These are phyloP conservation scores for Pygmarrhopalites habei DNA, from an alignment of 1,140 invertebrate genomes.

Conservation along the genomic window DNA sequence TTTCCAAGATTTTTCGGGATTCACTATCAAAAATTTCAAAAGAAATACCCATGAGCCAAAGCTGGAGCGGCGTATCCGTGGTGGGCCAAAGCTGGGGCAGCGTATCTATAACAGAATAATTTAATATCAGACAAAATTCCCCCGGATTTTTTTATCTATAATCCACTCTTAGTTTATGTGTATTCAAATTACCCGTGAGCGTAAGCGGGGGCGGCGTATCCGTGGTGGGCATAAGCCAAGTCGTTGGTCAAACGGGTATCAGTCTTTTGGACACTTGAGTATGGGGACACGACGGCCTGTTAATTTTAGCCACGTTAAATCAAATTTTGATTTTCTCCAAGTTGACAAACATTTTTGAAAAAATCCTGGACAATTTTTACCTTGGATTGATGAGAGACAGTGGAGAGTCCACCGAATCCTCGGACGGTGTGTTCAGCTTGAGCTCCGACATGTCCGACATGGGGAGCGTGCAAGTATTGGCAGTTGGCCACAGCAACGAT, in stretches of 20 bases:
- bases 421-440: conserved; percentile 31
- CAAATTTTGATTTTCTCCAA: conserved; percentile 7
- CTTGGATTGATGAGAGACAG: conserved; percentile 34
- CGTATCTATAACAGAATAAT: too few species aligned
- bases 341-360: neutral
- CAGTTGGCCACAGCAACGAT: conserved; percentile 7
- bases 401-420: conserved; percentile 31
- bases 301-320: neutral
- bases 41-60: conserved; percentile 1
- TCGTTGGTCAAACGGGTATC: conserved; percentile 45
- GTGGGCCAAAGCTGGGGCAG: conserved; percentile 16
- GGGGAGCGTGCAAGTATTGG: too few species aligned
- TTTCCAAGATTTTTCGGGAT: too few species aligned
- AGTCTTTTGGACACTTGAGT: conserved; percentile 43
- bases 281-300: conserved; percentile 36
- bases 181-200: conserved; percentile 26
- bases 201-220: conserved; percentile 36
- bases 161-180: neutral
- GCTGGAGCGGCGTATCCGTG: conserved; percentile 23
- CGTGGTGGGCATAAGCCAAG: conserved; percentile 25
- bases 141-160: conserved; percentile 10
- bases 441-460: conserved; percentile 19
- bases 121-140: neutral
- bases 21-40: too few species aligned
- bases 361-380: conserved; percentile 7